phyloP scores from a whole-genome alignment of 1,140 invertebrate species.

The Lanistes nyassanus region DNA sequence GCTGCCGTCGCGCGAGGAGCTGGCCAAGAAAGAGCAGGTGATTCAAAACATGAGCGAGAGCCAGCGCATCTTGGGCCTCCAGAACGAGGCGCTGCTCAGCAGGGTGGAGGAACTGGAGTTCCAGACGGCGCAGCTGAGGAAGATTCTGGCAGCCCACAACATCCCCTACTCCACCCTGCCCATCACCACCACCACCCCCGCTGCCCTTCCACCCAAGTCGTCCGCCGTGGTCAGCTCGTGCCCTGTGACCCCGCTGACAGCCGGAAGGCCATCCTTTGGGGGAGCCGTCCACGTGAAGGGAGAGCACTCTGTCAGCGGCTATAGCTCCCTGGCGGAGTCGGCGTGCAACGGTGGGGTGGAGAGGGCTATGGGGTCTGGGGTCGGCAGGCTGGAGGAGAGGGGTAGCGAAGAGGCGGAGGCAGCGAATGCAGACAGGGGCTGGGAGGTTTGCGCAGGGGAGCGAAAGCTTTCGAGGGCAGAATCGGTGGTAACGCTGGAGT shows the following conservation, averaged over 20 bases:
- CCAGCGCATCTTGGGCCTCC: background rate
- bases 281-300: background rate
- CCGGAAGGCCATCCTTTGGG: background rate
- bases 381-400: background rate
- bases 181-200: background rate
- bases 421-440: background rate
- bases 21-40: slow-evolving; percentile 15
- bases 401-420: background rate
- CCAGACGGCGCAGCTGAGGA: slow-evolving; percentile 5
- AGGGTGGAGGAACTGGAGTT: slow-evolving; percentile 24
- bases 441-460: background rate
- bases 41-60: slow-evolving; percentile 20
- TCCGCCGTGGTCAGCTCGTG: background rate
- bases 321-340: slow-evolving; percentile 20
- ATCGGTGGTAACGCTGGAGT: slow-evolving; percentile 3
- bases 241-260: background rate
- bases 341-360: background rate
- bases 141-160: background rate
- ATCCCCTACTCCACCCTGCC: background rate
- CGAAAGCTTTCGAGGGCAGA: slow-evolving; percentile 1
- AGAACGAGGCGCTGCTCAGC: slow-evolving; percentile 18
- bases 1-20: slow-evolving; percentile 8
- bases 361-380: background rate
- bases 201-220: background rate
- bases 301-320: slow-evolving; percentile 19